These are phyloP conservation scores for Brachypterus glaber DNA, from an alignment of 2,888 invertebrate species.

Conservation along the genomic window DNA sequence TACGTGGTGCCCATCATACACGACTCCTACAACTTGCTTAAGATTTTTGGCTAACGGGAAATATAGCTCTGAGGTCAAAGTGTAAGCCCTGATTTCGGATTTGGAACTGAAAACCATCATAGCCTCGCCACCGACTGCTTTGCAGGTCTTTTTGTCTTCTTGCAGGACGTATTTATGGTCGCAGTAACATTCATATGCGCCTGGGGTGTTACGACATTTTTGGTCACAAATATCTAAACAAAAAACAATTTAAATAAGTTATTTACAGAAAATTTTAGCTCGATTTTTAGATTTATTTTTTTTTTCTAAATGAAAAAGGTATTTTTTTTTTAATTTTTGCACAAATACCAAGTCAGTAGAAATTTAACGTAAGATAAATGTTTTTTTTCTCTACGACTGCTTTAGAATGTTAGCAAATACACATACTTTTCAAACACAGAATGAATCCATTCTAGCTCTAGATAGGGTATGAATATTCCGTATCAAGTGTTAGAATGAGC, in stretches of 20 bases:
- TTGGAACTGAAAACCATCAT: constrained; percentile 59
- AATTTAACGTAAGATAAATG: too few relatives aligned
- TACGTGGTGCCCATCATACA: constrained; percentile 57
- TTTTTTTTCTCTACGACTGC: too few relatives aligned
- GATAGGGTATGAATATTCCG: too few relatives aligned
- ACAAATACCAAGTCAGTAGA: too few relatives aligned
- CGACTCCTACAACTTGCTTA: constrained; percentile 56
- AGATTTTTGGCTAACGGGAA: constrained; percentile 44
- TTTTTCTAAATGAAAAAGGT: too few relatives aligned
- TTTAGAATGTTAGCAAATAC: too few relatives aligned
- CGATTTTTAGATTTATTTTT: too few relatives aligned
- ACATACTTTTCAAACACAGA: too few relatives aligned
- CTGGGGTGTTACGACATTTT: constrained; percentile 49
- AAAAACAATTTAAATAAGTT: not conserved
- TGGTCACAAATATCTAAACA: constrained; percentile 54
- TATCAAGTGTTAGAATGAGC: too few relatives aligned
- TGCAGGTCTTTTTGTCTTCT: constrained; percentile 47
- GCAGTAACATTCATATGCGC: constrained; percentile 55
- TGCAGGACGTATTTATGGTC: constrained; percentile 47
- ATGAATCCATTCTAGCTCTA: too few relatives aligned
- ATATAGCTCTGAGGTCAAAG: constrained; percentile 47
- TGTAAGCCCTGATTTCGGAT: constrained; percentile 54
- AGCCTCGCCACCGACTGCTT: constrained; percentile 50
- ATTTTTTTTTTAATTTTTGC: too few relatives aligned
- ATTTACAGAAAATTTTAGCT: too few relatives aligned